Base-by-base conservation (phyloP, 2,113 vertebrate genomes). In the Austrofundulus limnaeus region DNA sequence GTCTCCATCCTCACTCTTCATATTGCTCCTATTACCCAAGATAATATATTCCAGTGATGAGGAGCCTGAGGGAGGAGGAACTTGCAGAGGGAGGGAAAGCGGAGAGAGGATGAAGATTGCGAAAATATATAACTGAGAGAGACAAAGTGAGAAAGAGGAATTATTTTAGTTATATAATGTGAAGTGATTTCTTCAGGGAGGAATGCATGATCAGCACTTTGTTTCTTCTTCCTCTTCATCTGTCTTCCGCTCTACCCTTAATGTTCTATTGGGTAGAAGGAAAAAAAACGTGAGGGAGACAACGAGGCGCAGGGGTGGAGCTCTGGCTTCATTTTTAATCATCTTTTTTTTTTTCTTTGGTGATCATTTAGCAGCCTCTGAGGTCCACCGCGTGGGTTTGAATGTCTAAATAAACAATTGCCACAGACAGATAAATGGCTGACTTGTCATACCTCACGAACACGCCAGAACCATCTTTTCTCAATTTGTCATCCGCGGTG, bases 31-130 rank as follows among this genome's bases (percentile, higher is more conserved):
- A 60, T 78, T 86, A 81, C 78, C 60, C 19, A 24, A 67, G 76
- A 80, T 87, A 85, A 88, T 86, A 70, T 87, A 89, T 89, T 89
- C 72, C 52, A 69, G 64, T 65, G 72, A 81, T 41, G 72, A 68
- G 81, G 57, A 77, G 82, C 82, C 84, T 67, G 56, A 67, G 79
- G 85, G 81, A 75, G 72, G 75, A 74, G 72, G 67, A 41, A 67
- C 79, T 66, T 11, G 54, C 54, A 66, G 64, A 81, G 50, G 70
- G 62, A 68, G 66, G 70, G 67, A 65, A 78, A 61, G 67, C 51
- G 53, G 69, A 52, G 64, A 65, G 38, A 46, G 68, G 57, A 72
- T 75, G 58, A 60, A 80, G 78, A 83, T 76, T 78, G 77, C 81
- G 80, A 68, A 84, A 89, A 83, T 78, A 87, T 87, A 87, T 80